Evolutionary conservation across 2,888 invertebrate species (phyloP).

Genomic region (Idaea biselata): DNA sequence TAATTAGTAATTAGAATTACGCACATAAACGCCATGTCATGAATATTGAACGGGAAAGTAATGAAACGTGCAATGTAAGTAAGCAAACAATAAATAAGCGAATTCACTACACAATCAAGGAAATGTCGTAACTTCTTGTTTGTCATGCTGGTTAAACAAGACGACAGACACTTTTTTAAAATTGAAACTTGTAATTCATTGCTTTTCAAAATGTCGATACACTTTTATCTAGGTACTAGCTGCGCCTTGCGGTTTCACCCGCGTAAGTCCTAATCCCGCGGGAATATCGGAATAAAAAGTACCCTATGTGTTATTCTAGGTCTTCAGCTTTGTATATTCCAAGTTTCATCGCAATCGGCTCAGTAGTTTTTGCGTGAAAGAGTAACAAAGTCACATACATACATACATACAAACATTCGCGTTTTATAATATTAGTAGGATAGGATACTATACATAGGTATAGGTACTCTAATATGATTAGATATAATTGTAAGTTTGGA

Average conservation of each 20-base stretch:
- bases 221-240: slow-evolving; percentile 18
- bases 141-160: slow-evolving; percentile 30
- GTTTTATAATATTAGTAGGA: too few relatives aligned
- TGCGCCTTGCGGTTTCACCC: not conserved
- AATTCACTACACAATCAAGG: slow-evolving; percentile 31
- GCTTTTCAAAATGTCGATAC: slow-evolving; percentile 19
- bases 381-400: too few relatives aligned
- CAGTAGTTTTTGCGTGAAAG: too few relatives aligned
- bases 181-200: slow-evolving; percentile 16
- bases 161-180: slow-evolving; percentile 19
- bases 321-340: too few relatives aligned
- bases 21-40: slow-evolving; percentile 47
- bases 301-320: too few relatives aligned
- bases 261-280: too few relatives aligned
- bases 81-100: slow-evolving; percentile 36
- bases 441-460: too few relatives aligned
- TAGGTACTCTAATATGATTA: too few relatives aligned
- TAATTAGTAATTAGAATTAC: slow-evolving; percentile 43
- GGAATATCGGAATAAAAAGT: too few relatives aligned
- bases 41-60: slow-evolving; percentile 62
- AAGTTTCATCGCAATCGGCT: too few relatives aligned
- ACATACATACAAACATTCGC: too few relatives aligned
- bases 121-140: slow-evolving; percentile 22
- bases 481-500: not conserved
- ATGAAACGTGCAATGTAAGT: slow-evolving; percentile 32